phyloP scores from a whole-genome alignment of 2,888 invertebrate genomes.

The Latheticus oryzae region DNA sequence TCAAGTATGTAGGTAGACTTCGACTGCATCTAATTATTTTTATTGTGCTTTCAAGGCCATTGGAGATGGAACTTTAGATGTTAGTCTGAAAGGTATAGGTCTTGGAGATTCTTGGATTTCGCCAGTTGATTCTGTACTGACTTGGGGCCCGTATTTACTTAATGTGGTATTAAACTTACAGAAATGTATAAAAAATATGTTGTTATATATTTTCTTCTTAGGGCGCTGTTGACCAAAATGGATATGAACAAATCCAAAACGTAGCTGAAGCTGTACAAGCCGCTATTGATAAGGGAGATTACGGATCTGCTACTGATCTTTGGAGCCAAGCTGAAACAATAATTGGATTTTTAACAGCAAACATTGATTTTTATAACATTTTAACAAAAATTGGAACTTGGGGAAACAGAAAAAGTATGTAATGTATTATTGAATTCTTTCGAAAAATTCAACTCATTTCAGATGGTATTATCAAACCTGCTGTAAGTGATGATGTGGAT shows the following conservation, averaged over 20 bases:
- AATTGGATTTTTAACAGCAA: constrained; percentile 30
- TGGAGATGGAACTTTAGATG: constrained; percentile 54
- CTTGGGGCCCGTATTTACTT: constrained; percentile 85
- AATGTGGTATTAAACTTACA: constrained; percentile 68
- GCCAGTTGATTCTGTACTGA: constrained; percentile 84
- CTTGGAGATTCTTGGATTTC: constrained; percentile 93
- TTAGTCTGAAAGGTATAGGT: constrained; percentile 81
- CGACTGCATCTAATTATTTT: not conserved
- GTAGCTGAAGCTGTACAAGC: constrained; percentile 44
- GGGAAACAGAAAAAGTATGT: not conserved
- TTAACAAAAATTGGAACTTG: constrained; percentile 47
- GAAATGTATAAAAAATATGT: not conserved
- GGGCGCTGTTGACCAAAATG: constrained; percentile 78
- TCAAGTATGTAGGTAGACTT: constrained; percentile 65
- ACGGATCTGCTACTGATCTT: constrained; percentile 68
- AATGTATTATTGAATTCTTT: constrained; percentile 3
- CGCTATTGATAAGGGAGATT: constrained; percentile 64
- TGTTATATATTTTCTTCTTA: constrained; percentile 48
- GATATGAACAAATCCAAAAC: constrained; percentile 71
- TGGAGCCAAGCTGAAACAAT: constrained; percentile 43
- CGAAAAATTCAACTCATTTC: not conserved
- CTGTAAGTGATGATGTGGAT: constrained; percentile 11
- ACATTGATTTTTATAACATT: constrained; percentile 53
- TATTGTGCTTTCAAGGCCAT: constrained; percentile 47
- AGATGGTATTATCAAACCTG: constrained; percentile 21